Evolutionary conservation across 2,113 vertebrate species (phyloP).

Genomic region (Synchiropus splendidus): DNA sequence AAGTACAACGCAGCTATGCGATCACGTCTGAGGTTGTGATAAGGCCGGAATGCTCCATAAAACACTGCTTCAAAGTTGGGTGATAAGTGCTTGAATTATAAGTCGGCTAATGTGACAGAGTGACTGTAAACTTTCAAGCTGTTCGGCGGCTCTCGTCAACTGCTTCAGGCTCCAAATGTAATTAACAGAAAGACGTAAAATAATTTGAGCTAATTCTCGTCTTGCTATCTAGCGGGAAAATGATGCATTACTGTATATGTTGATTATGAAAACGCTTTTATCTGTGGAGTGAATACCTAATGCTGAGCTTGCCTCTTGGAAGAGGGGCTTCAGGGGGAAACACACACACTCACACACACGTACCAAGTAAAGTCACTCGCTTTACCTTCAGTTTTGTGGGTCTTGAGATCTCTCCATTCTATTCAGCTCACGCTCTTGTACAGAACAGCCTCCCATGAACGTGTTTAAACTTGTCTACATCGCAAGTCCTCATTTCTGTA

Average conservation of each 20-base stretch:
- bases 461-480: no score
- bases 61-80: slow-evolving; percentile 59
- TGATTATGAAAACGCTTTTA: slow-evolving; percentile 66
- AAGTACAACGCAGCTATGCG: slow-evolving; percentile 67
- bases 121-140: slow-evolving; percentile 71
- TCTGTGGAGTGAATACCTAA: slow-evolving; percentile 60
- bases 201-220: slow-evolving; percentile 72
- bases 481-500: no score
- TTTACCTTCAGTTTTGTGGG: no score
- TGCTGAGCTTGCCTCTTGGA: no score
- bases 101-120: slow-evolving; percentile 64
- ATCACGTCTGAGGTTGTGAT: no score
- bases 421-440: no score
- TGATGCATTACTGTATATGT: slow-evolving; percentile 68
- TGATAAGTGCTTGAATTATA: slow-evolving; percentile 73
- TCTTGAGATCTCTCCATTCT: no score
- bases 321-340: no score
- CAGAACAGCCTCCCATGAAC: no score
- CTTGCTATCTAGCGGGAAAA: slow-evolving; percentile 63
- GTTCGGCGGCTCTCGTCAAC: slow-evolving; percentile 49
- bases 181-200: slow-evolving; percentile 71
- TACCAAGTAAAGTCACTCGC: no score
- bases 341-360: no score
- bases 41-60: slow-evolving; percentile 71
- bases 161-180: slow-evolving; percentile 71